A percentile compares a stretch with the other conserved stretches of the same genome.
Conservation (phyloP, 2,113 vertebrate genomes). For the Larimichthys polyactis region DNA sequence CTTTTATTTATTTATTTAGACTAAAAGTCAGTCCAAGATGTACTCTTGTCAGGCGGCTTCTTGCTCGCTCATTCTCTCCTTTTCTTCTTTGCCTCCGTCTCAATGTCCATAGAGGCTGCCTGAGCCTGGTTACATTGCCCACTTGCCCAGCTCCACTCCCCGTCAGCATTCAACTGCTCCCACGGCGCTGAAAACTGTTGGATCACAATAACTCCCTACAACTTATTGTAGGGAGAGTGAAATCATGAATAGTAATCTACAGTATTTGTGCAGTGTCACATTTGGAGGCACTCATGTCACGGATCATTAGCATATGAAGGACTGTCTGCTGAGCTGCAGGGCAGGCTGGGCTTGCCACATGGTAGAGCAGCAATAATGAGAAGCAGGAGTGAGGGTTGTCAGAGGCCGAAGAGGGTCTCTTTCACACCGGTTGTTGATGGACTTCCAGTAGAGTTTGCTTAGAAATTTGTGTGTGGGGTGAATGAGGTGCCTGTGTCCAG, state of each 20-base stretch:
- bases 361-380: constrained; percentile 59
- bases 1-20: too few relatives aligned
- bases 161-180: too few relatives aligned
- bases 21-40: too few relatives aligned
- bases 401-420: constrained; percentile 10
- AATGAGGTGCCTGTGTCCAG: neutral
- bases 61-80: too few relatives aligned
- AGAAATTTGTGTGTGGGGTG: neutral
- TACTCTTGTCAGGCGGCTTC: too few relatives aligned
- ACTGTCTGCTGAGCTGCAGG: constrained; percentile 36
- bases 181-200: too few relatives aligned
- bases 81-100: too few relatives aligned
- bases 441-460: neutral
- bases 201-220: too few relatives aligned
- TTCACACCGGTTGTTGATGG: constrained; percentile 11
- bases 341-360: constrained; percentile 27
- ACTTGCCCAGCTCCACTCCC: too few relatives aligned
- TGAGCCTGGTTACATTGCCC: too few relatives aligned
- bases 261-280: constrained; percentile 14
- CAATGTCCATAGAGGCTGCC: too few relatives aligned
- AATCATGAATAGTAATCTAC: neutral
- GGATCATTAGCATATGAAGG: constrained; percentile 9
- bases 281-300: constrained; percentile 1
- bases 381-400: constrained; percentile 28
- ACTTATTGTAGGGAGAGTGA: neutral